Conservation (phyloP, 1,140 invertebrate species). For the Caenorhabditis inopinata region DNA sequence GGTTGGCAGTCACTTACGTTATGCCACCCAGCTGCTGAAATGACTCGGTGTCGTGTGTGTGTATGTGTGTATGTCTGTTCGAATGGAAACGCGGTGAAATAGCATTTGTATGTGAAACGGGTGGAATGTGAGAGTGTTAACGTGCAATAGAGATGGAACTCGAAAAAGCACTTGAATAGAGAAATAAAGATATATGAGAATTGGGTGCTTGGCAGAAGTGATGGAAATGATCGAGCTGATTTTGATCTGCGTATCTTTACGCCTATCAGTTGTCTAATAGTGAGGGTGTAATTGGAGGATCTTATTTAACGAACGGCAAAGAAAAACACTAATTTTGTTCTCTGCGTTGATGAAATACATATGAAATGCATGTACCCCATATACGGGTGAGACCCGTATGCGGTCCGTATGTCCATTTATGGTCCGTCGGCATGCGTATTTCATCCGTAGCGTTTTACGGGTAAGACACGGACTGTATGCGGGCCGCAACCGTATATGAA, state of each 20-base stretch:
- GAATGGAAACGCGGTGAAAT: not conserved
- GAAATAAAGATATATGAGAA: conserved; percentile 31
- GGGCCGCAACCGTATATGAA: no score
- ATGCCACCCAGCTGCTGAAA: conserved; percentile 23
- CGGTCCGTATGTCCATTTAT: no score
- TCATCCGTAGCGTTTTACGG: no score
- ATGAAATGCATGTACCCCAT: no score
- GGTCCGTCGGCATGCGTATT: no score
- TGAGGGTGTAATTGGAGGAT: not conserved
- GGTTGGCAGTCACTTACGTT: not conserved
- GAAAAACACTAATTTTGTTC: no score
- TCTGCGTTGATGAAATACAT: no score
- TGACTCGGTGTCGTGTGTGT: not conserved
- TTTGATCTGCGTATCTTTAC: not conserved
- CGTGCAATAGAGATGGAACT: conserved; percentile 27
- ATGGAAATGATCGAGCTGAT: conserved; percentile 14
- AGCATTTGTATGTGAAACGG: conserved; percentile 27
- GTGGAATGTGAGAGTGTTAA: not conserved
- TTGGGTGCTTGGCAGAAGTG: not conserved
- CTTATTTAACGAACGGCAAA: no score
- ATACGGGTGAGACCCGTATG: no score
- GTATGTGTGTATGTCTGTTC: no score
- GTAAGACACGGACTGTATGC: no score
- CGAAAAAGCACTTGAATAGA: conserved; percentile 2
- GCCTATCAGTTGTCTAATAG: conserved; percentile 12